Conservation (phyloP, 2,888 invertebrate genomes). For the Drosophila subquinaria region DNA sequence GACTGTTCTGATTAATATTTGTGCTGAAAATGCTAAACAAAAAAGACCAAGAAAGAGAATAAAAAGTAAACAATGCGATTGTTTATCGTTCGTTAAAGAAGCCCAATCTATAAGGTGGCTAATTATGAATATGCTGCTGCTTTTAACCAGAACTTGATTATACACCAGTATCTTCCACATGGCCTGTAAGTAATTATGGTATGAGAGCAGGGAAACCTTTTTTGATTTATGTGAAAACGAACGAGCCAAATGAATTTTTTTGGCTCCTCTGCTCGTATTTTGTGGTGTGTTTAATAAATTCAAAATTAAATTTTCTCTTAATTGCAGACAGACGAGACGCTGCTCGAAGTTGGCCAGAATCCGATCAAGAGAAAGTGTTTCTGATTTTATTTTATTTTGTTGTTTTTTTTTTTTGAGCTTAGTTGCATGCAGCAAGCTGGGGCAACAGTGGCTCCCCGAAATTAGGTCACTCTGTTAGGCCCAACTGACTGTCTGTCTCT, state of each 20-base stretch:
- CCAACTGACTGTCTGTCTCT: conserved; percentile 36
- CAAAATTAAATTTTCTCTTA: conserved; percentile 81
- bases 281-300: conserved; percentile 73
- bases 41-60: background rate
- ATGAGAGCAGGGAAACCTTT: conserved; percentile 43
- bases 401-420: conserved; percentile 24
- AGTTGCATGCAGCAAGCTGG: conserved; percentile 42
- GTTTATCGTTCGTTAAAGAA: conserved; percentile 49
- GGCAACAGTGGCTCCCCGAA: conserved; percentile 30
- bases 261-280: conserved; percentile 22
- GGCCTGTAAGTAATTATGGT: conserved; percentile 44
- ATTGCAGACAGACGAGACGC: conserved; percentile 66
- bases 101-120: conserved; percentile 58
- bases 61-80: conserved; percentile 20
- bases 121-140: conserved; percentile 46
- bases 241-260: conserved; percentile 49
- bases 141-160: conserved; percentile 54
- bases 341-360: conserved; percentile 52
- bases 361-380: conserved; percentile 77
- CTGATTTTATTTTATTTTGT: conserved; percentile 34
- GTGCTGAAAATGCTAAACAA: conserved; percentile 42
- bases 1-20: conserved; percentile 31
- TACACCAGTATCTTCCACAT: conserved; percentile 23
- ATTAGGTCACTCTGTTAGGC: conserved; percentile 40
- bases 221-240: conserved; percentile 77